Evolutionary conservation across 2,113 vertebrate genomes (phyloP).

Genomic region (Onychorhynchus coronatus): DNA sequence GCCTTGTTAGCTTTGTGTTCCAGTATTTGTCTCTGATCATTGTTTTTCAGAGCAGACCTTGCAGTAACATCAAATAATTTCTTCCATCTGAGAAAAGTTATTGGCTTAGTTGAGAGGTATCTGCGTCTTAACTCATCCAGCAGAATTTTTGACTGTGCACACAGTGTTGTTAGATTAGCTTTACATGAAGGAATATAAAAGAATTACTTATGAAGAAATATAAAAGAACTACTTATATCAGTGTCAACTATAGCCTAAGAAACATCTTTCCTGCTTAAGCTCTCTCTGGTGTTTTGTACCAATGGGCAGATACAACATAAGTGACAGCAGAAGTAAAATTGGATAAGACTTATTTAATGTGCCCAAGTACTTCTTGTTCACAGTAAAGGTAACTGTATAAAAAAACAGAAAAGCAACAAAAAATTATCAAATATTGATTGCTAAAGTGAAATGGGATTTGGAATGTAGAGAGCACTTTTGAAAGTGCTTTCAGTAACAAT

Average conservation of each 20-base stretch:
- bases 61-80: not conserved
- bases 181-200: not conserved
- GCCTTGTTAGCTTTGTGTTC: not conserved
- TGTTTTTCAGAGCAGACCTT: not conserved
- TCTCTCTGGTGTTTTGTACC: not conserved
- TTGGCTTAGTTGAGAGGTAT: not conserved
- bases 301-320: not conserved
- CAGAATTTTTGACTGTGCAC: not conserved
- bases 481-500: not conserved
- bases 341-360: not conserved
- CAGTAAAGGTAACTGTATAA: not conserved
- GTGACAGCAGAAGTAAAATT: not conserved
- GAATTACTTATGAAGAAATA: not conserved
- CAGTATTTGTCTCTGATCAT: not conserved
- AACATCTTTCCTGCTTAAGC: not conserved
- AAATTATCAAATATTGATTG: not conserved
- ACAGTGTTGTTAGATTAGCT: not conserved
- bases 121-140: not conserved
- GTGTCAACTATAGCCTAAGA: not conserved
- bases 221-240: not conserved
- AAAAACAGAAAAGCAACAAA: not conserved
- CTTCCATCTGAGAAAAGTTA: not conserved
- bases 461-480: not conserved
- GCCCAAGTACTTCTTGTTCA: not conserved
- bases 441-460: not conserved